phyloP scores from a whole-genome alignment of 1,140 invertebrate species.

The Anoplolepis gracilipes region DNA sequence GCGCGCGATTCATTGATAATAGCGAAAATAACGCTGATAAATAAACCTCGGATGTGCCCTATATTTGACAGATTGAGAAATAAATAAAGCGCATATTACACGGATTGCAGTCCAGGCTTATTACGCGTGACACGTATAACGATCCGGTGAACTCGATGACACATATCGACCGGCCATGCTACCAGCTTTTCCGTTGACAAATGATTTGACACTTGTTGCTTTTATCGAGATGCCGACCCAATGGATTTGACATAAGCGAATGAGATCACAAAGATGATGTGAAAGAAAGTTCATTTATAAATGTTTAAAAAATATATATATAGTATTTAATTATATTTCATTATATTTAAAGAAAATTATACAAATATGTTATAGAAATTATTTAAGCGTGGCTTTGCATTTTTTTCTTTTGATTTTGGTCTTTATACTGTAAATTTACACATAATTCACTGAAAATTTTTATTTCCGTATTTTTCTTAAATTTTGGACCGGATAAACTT shows the following conservation, averaged over 20 bases:
- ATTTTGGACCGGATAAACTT: too few species aligned
- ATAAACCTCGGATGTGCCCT: neutral
- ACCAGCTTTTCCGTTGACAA: conserved; percentile 58
- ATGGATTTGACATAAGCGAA: neutral
- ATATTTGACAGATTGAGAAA: neutral
- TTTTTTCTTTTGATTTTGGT: too few species aligned
- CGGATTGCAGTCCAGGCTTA: neutral
- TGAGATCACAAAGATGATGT: neutral
- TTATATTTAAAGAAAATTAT: too few species aligned
- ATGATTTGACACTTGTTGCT: conserved; percentile 75
- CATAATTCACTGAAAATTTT: too few species aligned
- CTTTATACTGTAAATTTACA: too few species aligned
- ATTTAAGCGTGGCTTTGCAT: too few species aligned
- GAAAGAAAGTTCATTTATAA: too few species aligned
- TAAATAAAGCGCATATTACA: neutral
- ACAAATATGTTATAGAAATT: too few species aligned
- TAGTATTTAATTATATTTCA: too few species aligned
- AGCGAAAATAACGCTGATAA: neutral
- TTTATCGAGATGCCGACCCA: conserved; percentile 1
- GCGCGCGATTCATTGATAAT: neutral
- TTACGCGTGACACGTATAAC: neutral
- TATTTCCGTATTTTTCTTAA: too few species aligned
- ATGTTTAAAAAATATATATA: too few species aligned
- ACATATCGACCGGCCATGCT: neutral
- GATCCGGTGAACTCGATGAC: conserved; percentile 21